phyloP scores from a whole-genome alignment of 2,888 invertebrate species.

The Liodrosophila aerea region DNA sequence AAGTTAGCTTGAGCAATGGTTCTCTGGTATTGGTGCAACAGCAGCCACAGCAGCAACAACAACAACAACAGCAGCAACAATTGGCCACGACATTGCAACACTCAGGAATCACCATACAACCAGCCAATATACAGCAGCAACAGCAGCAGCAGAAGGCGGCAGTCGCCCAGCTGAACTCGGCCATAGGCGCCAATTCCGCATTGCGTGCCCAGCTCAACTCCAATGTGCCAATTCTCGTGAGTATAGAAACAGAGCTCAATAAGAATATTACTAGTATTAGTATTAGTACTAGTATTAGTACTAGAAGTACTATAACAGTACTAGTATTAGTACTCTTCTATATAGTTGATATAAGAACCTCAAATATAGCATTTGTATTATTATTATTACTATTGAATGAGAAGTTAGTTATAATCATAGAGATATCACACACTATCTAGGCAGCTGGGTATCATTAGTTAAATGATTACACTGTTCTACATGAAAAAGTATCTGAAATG shows the following conservation, averaged over 20 bases:
- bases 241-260: slow-evolving; percentile 42
- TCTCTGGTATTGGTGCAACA: slow-evolving; percentile 81
- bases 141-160: slow-evolving; percentile 59
- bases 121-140: slow-evolving; percentile 78
- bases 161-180: slow-evolving; percentile 64
- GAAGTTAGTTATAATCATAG: too few relatives aligned
- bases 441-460: too few relatives aligned
- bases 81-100: slow-evolving; percentile 69
- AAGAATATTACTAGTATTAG: too few relatives aligned
- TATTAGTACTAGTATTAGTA: too few relatives aligned
- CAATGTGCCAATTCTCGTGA: slow-evolving; percentile 87
- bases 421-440: too few relatives aligned
- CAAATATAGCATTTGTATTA: too few relatives aligned
- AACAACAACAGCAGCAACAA: slow-evolving; percentile 45
- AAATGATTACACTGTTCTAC: too few relatives aligned
- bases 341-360: too few relatives aligned
- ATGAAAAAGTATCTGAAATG: too few relatives aligned
- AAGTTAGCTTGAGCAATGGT: slow-evolving; percentile 81
- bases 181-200: slow-evolving; percentile 82
- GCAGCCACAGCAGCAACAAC: slow-evolving; percentile 56
- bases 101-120: slow-evolving; percentile 80
- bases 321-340: too few relatives aligned
- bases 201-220: slow-evolving; percentile 80
- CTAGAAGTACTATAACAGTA: too few relatives aligned
- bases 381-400: too few relatives aligned